phyloP scores from a whole-genome alignment of 1,140 invertebrate species.

The Cotesia glomerata region DNA sequence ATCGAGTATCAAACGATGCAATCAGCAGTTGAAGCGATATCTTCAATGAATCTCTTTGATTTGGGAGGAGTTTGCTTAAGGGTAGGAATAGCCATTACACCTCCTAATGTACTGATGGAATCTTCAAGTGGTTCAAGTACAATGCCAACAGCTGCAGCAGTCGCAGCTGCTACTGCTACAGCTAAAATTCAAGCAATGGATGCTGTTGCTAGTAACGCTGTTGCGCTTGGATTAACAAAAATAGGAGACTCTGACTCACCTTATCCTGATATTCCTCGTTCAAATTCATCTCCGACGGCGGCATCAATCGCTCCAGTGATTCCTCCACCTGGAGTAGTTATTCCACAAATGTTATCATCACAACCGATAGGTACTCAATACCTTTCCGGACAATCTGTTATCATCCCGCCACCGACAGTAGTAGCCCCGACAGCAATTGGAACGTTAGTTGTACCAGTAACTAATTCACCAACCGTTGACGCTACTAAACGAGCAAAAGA shows the following conservation, averaged over 20 bases:
- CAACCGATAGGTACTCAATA: constrained; percentile 60
- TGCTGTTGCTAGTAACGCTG: constrained; percentile 85
- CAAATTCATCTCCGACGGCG: constrained; percentile 60
- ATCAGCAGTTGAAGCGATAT: constrained; percentile 93
- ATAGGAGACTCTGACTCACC: constrained; percentile 61
- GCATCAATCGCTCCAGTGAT: constrained; percentile 56
- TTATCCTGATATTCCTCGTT: constrained; percentile 56
- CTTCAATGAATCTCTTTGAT: constrained; percentile 99
- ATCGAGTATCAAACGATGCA: constrained; percentile 96
- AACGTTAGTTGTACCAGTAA: constrained; percentile 46
- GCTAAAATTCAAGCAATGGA: constrained; percentile 99
- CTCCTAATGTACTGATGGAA: constrained; percentile 87
- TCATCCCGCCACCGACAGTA: constrained; percentile 66
- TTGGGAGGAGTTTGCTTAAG: constrained; percentile 94
- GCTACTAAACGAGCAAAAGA: constrained; percentile 69
- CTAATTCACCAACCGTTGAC: constrained; percentile 46
- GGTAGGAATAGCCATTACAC: constrained; percentile 94
- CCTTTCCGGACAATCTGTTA: constrained; percentile 57
- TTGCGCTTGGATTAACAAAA: constrained; percentile 71
- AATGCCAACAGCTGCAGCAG: constrained; percentile 91
- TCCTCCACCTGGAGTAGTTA: constrained; percentile 69
- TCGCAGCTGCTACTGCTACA: constrained; percentile 96
- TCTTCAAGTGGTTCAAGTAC: constrained; percentile 79
- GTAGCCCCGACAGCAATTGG: constrained; percentile 64
- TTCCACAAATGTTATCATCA: constrained; percentile 65